Conservation (phyloP, 2,888 invertebrate species). For the Hirtodrosophila alboralis region DNA sequence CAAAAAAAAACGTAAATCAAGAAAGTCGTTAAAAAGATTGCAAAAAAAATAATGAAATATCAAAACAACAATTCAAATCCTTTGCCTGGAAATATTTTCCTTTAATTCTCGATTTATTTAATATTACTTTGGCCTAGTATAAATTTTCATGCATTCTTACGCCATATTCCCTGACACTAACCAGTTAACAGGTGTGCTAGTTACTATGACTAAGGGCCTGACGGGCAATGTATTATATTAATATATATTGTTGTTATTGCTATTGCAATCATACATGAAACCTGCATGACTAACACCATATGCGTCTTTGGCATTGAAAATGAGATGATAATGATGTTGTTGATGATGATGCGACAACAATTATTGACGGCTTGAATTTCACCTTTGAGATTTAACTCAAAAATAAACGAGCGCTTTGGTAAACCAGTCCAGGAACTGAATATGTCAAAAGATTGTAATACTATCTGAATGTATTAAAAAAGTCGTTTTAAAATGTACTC, state of each 20-base stretch:
- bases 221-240: slow-evolving; percentile 1
- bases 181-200: slow-evolving; percentile 63
- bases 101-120: slow-evolving; percentile 59
- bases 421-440: slow-evolving; percentile 34
- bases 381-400: slow-evolving; percentile 48
- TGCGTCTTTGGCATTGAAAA: slow-evolving; percentile 59
- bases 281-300: slow-evolving; percentile 60
- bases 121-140: slow-evolving; percentile 46
- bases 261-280: slow-evolving; percentile 52
- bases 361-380: slow-evolving; percentile 55
- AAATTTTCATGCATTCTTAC: slow-evolving; percentile 36
- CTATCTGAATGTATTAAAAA: neutral
- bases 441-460: slow-evolving; percentile 15
- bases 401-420: slow-evolving; percentile 3
- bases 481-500: slow-evolving; percentile 16
- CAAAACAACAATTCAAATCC: slow-evolving; percentile 63
- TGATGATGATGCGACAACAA: slow-evolving; percentile 28
- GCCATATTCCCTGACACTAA: slow-evolving; percentile 35
- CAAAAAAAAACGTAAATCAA: slow-evolving; percentile 47
- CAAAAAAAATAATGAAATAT: slow-evolving; percentile 46
- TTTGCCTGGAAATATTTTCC: slow-evolving; percentile 74
- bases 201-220: slow-evolving; percentile 64
- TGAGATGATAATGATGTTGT: slow-evolving; percentile 15
- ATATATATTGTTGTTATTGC: slow-evolving; percentile 13
- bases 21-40: slow-evolving; percentile 62